These are phyloP conservation scores for Volucella bombylans DNA, from an alignment of 2,888 invertebrate species.

Conservation along the genomic window DNA sequence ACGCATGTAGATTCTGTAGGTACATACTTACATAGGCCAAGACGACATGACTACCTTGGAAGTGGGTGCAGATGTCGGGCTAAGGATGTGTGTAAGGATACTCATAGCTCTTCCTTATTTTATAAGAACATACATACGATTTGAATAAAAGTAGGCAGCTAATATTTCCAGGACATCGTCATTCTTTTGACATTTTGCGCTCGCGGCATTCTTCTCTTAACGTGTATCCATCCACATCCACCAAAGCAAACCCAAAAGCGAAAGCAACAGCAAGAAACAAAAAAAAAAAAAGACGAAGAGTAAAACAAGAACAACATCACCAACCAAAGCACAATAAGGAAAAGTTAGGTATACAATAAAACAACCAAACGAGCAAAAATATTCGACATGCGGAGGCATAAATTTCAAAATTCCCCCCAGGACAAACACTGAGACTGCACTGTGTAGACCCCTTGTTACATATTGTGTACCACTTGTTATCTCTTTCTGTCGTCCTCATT, in stretches of 20 bases:
- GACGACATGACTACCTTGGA: background rate
- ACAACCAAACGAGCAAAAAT: conserved; percentile 69
- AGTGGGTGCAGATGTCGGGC: background rate
- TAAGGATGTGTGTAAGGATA: background rate
- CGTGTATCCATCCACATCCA: background rate
- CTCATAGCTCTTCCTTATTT: conserved; percentile 26
- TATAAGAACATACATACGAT: conserved; percentile 59
- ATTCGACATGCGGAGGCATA: conserved; percentile 72
- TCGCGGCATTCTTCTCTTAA: conserved; percentile 35
- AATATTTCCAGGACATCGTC: conserved; percentile 70
- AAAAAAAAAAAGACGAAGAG: background rate
- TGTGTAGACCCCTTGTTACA: conserved; percentile 18
- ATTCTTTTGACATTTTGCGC: conserved; percentile 71
- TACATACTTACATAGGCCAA: conserved; percentile 26
- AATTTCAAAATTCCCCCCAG: conserved; percentile 69
- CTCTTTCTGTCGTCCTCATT: conserved; percentile 13
- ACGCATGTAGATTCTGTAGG: background rate
- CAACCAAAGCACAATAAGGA: conserved; percentile 40
- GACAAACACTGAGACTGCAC: conserved; percentile 44
- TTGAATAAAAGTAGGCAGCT: conserved; percentile 70
- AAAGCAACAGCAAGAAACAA: background rate
- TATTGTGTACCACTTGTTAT: conserved; percentile 4
- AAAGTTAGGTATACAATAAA: conserved; percentile 58
- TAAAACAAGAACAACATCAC: conserved; percentile 7
- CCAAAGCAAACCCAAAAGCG: background rate